Base-by-base conservation (phyloP, 2,113 vertebrate species). In the Grantiella picta region DNA sequence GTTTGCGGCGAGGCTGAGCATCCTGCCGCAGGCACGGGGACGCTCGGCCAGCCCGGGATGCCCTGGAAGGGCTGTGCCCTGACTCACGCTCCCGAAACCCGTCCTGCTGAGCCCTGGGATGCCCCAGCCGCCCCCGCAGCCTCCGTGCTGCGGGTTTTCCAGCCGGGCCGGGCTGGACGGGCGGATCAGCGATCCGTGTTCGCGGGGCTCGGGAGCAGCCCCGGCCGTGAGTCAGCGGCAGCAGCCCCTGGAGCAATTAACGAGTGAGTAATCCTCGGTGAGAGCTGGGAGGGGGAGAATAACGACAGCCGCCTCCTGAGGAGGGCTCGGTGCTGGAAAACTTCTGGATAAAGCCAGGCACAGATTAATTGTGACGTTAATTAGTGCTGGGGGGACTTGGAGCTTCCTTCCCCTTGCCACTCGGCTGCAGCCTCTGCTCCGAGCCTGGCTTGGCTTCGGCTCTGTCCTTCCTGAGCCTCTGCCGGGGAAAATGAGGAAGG, bases 401-500 rank as follows among this genome's bases (percentile, higher is more conserved):
- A 83, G 69, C 40, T 65, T 70, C 42, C 40, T 65, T 70, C 42
- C 89, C 45, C 6, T 28, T 61, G 75, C 68, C 54, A 42, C 57
- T n/a, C 5, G 1, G 38, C 16, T 45, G 63, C 68, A 76, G 61
- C 50, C 13, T 72, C 80, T 13, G 12, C n/a, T 5, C 66, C 0
- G 2, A 27, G 45, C 8, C 2, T 0, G 2, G 44, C 31, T 27
- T 14, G 0, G 2, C 42, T 76, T 52, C 0, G 7, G 47, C 47
- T 64, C 36, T 4, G 3, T 42, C 53, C 68, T 54, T 25, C 53
- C 63, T 11, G 60, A 72, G 40, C 10, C 38, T 38, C 38, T 38
- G 38, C 38, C 12, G 38, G 38, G 38, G 38, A 40, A 68, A 53
- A 47, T 22, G 3, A 1, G 61, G 50, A 20, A 15, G 21, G 49